Base-by-base conservation (phyloP, 30 jellyfish, hydroid and myxozoan species). In the Chironex yamaguchii region DNA sequence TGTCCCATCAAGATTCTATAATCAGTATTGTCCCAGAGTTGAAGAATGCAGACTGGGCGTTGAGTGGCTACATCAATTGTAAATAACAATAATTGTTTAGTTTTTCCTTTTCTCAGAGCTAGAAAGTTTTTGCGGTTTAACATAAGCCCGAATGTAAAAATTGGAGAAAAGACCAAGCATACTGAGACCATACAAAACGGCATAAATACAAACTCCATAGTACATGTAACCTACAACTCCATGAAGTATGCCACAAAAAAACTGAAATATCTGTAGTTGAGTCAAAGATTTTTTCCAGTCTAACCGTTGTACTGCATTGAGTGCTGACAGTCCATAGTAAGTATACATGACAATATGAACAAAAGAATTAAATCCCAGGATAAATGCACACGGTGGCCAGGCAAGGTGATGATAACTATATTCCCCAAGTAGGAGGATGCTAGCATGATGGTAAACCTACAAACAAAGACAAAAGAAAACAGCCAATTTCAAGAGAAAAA, bases 401-500 rank as follows among this genome's bases (percentile, higher is more conserved):
- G 97, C 95, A 0, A 93, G 85, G 64, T 14, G 81, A 28, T 21
- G 32, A 51, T 78, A 76, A 20, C 96, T 75, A 49, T 92, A 92
- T 26, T 92, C 88, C 1, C 96, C 98, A 29, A 92, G 97, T 4
- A 92, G 53, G 20, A 86, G 92, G 31, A 92, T 78, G 25, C 92
- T 28, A 29, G 98, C 79, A 33, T 92, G 98, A 54, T 92, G 98
- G 67, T 87, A 92, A 20, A 92, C 96, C 98, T 92, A 58, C 11
- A 77, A 63, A 2, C 2, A 3, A 66, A 27, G 32, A 6, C 2
- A 66, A 27, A 42, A 42, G 58, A 42, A 42, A 42, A n/a, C n/a
- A n/a, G n/a, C n/a, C n/a, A n/a, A n/a, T n/a, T n/a, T n/a, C n/a
- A n/a, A n/a, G n/a, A n/a, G n/a, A n/a, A n/a, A n/a, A n/a, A n/a